Conservation (phyloP, 2,797 vertebrate genomes). For the Melanotaenia maccullochi region DNA sequence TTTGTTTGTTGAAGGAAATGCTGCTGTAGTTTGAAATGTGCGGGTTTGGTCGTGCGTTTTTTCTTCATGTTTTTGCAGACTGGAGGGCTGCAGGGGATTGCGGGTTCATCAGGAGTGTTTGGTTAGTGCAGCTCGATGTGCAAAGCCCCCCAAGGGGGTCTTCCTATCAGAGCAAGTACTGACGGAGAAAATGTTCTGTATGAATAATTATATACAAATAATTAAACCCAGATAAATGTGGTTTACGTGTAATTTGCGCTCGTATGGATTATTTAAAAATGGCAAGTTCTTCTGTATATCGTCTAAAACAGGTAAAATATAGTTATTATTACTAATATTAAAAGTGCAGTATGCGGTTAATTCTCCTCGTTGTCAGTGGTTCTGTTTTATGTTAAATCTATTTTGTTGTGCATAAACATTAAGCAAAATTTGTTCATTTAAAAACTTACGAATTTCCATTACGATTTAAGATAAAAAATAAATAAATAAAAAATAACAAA, state of each 20-base stretch:
- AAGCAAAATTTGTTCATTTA: background rate
- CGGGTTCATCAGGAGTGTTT: slow-evolving; percentile 51
- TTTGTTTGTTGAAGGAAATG: background rate
- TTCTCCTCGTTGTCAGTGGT: background rate
- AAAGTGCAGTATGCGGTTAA: background rate
- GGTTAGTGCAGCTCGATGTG: slow-evolving; percentile 46
- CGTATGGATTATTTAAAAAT: background rate
- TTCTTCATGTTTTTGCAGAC: background rate
- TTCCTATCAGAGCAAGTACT: background rate
- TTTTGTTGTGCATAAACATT: background rate
- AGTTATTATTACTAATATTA: background rate
- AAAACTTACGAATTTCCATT: too few relatives aligned
- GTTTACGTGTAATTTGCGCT: background rate
- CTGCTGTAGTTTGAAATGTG: slow-evolving; percentile 3
- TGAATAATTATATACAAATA: background rate
- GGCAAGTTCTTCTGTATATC: background rate
- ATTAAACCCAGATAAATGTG: background rate
- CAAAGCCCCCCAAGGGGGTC: slow-evolving; percentile 24
- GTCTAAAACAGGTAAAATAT: background rate
- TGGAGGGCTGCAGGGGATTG: slow-evolving; percentile 46
- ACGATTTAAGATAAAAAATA: too few relatives aligned
- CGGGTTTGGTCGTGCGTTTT: background rate
- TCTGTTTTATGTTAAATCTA: background rate
- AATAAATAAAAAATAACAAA: too few relatives aligned
- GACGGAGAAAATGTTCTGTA: background rate